Evolutionary conservation across 2,888 invertebrate species (phyloP), one percentile per base, ranked within the genome.

Genomic region (Xestia c-nigrum): DNA sequence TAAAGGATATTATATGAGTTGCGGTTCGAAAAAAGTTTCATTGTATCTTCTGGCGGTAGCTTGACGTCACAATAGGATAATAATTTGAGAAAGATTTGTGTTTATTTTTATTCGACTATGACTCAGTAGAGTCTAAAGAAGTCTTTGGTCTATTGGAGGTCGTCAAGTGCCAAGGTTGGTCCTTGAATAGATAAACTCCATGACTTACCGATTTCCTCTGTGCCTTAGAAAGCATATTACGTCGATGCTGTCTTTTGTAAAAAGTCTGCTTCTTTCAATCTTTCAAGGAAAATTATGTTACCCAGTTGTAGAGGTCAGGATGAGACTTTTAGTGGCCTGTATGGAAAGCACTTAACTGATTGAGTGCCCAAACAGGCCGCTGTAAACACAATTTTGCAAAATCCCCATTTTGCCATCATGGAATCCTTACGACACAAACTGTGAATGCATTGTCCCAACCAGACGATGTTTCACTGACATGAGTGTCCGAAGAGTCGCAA

Each of bases 1-100:
- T 85, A 85, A 79, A 85, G 63, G 72, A 70, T 63, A 66, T 67
- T 66, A 43, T 78, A 69, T 59, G 57, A 70, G 70, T 64, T 64
- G 59, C 21, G 57, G 64, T n/a, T 64, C 4, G 7, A 7, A 0
- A 24, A 24, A 4, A 64, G n/a, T n/a, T n/a, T 43, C n/a, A 0
- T 9, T 38, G 43, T 7, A 24, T 64, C n/a, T 43, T 40, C 16
- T 66, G 21, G 46, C 21, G 52, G 43, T 43, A 55, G 19, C 72
- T 80, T 80, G 80, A 75, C 69, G 76, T 76, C 68, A 63, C 19
- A 47, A 72, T 57, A 31, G 24, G 24, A 57, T 69, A 72, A 57
- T 66, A 72, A 74, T 72, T 59, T 50, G 63, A 55, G 55, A 21
- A 61, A 21, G 6, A 55, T 69, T 71, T 74, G 46, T 64, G 14